These are phyloP conservation scores for Acromyrmex echinatior DNA, from an alignment of 1,140 invertebrate genomes.

Conservation along the genomic window DNA sequence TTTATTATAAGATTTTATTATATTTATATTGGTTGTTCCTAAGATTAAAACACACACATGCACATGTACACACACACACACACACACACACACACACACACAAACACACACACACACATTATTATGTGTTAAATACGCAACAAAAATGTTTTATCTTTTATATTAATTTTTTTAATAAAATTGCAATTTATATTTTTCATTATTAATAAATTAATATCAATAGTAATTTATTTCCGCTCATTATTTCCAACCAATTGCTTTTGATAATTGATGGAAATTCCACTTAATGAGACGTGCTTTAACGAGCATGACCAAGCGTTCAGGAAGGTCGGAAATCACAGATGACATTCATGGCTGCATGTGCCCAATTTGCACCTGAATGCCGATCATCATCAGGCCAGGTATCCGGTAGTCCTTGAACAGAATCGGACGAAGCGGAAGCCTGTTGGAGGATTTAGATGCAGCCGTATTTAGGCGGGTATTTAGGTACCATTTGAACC, in stretches of 20 bases:
- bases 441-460: constrained; percentile 38
- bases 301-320: constrained; percentile 30
- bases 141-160: not conserved
- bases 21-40: too few relatives aligned
- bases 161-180: not conserved
- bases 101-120: not conserved
- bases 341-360: constrained; percentile 51
- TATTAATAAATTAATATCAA: constrained; percentile 29
- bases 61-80: not conserved
- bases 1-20: too few relatives aligned
- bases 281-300: constrained; percentile 38
- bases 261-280: constrained; percentile 31
- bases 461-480: constrained; percentile 64
- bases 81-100: not conserved
- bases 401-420: constrained; percentile 37
- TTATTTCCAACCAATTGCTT: constrained; percentile 7
- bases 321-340: constrained; percentile 64
- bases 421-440: constrained; percentile 23
- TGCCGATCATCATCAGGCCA: constrained; percentile 30
- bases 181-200: not conserved
- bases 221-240: not conserved
- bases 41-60: too few relatives aligned
- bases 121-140: constrained; percentile 4
- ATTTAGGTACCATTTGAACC: constrained; percentile 72
- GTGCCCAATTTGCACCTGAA: constrained; percentile 74